A percentile compares a stretch with the other conserved stretches of the same genome.
Evolutionary conservation across 2,113 vertebrate genomes (phyloP).

Genomic region (Ptychochromis oligacanthus): DNA sequence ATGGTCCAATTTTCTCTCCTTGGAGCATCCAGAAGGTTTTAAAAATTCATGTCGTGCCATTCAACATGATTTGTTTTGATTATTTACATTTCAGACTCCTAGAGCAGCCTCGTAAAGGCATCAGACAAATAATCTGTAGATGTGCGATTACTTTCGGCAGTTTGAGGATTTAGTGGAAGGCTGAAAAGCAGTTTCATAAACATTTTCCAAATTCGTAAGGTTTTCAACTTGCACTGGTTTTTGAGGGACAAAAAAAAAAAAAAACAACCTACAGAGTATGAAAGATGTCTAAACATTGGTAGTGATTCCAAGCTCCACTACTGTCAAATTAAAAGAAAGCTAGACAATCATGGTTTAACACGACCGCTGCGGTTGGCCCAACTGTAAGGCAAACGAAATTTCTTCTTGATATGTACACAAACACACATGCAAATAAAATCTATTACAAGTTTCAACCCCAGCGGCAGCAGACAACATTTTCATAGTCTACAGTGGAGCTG

Average conservation of each 20-base stretch:
- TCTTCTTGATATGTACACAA: too few relatives aligned
- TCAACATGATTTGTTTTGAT: not conserved
- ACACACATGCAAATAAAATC: too few relatives aligned
- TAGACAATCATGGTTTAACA: not conserved
- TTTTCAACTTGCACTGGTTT: not conserved
- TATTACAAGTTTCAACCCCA: too few relatives aligned
- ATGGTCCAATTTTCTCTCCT: not conserved
- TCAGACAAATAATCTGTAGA: not conserved
- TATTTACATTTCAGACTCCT: not conserved
- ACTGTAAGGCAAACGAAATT: too few relatives aligned
- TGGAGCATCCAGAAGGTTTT: not conserved
- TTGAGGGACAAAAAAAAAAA: not conserved
- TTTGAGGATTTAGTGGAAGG: not conserved
- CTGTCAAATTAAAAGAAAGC: not conserved
- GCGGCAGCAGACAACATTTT: too few relatives aligned
- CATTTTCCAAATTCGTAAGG: not conserved
- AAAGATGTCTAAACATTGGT: not conserved
- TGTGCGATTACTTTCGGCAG: not conserved
- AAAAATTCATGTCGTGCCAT: not conserved
- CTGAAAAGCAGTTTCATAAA: not conserved
- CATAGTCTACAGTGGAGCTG: too few relatives aligned
- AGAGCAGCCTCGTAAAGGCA: not conserved
- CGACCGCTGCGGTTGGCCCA: too few relatives aligned
- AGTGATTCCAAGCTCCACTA: not conserved
- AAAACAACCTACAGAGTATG: not conserved